Evolutionary conservation across 2,888 invertebrate species (phyloP), one percentile per base, ranked within the genome.

Genomic region (Dasysyrphus tricinctus): DNA sequence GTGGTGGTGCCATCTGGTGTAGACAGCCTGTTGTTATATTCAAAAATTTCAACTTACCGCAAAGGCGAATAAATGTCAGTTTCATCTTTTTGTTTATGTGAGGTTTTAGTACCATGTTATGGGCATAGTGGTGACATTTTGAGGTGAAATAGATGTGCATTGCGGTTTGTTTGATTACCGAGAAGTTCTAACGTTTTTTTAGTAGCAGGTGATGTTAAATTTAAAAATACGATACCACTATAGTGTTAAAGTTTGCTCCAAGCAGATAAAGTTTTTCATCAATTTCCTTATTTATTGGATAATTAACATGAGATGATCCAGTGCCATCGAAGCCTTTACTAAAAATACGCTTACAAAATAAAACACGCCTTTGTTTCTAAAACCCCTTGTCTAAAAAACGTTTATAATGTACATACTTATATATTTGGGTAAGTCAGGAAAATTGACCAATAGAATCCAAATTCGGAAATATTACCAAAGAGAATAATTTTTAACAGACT

Each of bases 111-210:
- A 44, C 19, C 34, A 61, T 37, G 39, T 73, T 72, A 80, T 86
- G 29, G 70, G 65, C 65, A 49, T 70, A 78, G 78, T 74, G 81
- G 73, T 70, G 80, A 54, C 69, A 80, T 59, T 84, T 80, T 67
- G 72, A 67, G 67, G 65, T 44, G 72, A 54, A 49, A 54, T 29
- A 29, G 29, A 4, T 61, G 37, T 12, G 19, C 9, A 7, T 37
- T 39, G 34, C 37, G 37, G 16, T 59, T 59, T 32, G n/a, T 16
- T 16, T 11, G 12, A 12, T 37, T 6, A n/a, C n/a, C n/a, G n/a
- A 24, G 24, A 24, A 24, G 24, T n/a, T 34, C 1, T 24, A 24
- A 12, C 2, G 24, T 5, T 24, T 12, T 24, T 6, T 54, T 29
- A 51, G 16, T 1, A 47, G 16, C 47, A 47, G 47, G 47, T 16